Conservation (phyloP, 2,888 invertebrate genomes). For the Cosmia pyralina region DNA sequence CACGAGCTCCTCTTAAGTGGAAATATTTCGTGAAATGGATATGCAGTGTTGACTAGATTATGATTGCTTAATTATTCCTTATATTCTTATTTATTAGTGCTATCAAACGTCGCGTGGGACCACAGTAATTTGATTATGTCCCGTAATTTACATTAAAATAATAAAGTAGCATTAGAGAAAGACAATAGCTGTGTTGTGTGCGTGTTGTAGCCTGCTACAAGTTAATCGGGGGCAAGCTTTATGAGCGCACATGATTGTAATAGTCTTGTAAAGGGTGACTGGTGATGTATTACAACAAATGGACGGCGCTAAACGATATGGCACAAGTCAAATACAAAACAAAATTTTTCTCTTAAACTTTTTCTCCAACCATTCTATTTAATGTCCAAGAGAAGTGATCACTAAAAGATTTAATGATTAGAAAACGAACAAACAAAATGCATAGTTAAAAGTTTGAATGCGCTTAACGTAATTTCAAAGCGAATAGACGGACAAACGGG, state of each 20-base stretch:
- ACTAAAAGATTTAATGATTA: constrained; percentile 30
- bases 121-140: constrained; percentile 79
- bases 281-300: constrained; percentile 76
- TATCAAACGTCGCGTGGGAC: constrained; percentile 74
- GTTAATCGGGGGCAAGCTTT: constrained; percentile 79
- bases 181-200: constrained; percentile 71
- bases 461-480: constrained; percentile 41
- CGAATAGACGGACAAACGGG: constrained; percentile 38
- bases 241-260: constrained; percentile 79
- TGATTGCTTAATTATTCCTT: constrained; percentile 66
- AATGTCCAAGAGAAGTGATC: neutral
- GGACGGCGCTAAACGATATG: constrained; percentile 65
- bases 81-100: too few species aligned
- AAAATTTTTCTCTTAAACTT: neutral
- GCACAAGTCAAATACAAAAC: constrained; percentile 45
- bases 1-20: constrained; percentile 35
- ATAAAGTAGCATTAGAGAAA: constrained; percentile 71
- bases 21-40: constrained; percentile 63
- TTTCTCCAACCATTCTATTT: constrained; percentile 13
- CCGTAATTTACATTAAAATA: constrained; percentile 80
- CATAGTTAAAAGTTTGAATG: constrained; percentile 47
- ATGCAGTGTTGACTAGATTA: constrained; percentile 73
- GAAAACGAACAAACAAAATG: constrained; percentile 37
- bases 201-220: constrained; percentile 72
- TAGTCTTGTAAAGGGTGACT: constrained; percentile 80